Base-by-base conservation (phyloP, 2,113 vertebrate species). In the Sinocyclocheilus anshuiensis region DNA sequence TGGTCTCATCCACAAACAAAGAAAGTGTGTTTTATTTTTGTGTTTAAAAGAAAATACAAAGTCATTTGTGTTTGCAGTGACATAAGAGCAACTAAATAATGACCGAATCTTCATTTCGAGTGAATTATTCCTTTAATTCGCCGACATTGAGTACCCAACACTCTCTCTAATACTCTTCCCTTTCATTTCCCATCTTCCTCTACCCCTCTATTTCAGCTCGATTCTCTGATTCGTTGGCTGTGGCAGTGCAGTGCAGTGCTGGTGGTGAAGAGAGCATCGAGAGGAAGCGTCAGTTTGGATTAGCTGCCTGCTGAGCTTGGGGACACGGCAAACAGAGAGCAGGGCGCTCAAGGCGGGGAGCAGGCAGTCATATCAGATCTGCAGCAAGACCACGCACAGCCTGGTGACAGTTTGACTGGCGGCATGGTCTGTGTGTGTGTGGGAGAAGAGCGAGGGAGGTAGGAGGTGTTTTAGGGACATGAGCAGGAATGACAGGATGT, bases 321-420 rank as follows among this genome's bases (percentile, higher is more conserved):
- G 96, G 95, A 95, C 95, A 95, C 39, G 65, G 42, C 45, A 13
- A 83, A 67, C 81, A 72, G 81, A 83, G 81, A 71, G 81, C 63
- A 72, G 65, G 13, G 81, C 26, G 81, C 81, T 83, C 81, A 22
- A 72, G 81, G 29, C 72, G n/a, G 16, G 33, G 81, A 76, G 86
- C 61, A 72, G 77, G 45, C 95, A 96, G 96, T 96, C 96, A 96
- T 95, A 93, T 96, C 94, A 95, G 93, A 96, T 97, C 95, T 96
- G 93, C 94, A 94, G 95, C 95, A 94, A 93, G 94, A 95, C 95
- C 95, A 67, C 85, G 95, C 95, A 95, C 96, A 94, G 95, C 94
- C 93, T 95, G 96, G 94, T 96, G 96, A 97, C 96, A 97, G 96
- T 96, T 96, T 96, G 95, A 96, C 96, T 96, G 95, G 95, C 94